Conservation (phyloP, 2,113 vertebrate species). For the Lycocorax pyrrhopterus region DNA sequence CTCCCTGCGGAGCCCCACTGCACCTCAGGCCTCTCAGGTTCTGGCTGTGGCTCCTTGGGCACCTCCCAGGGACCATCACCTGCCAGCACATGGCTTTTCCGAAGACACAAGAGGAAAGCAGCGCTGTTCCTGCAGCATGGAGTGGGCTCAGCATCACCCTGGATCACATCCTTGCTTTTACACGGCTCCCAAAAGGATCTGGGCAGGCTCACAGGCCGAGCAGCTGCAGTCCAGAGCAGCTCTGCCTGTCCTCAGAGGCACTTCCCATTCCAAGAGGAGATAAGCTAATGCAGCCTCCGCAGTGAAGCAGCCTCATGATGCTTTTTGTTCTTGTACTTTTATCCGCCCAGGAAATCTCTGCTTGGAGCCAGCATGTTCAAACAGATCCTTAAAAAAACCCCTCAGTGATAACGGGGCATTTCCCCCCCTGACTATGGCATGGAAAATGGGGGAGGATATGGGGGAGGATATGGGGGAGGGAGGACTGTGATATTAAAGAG, state of each 20-base stretch:
- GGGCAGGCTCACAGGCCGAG: background rate
- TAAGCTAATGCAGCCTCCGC: constrained; percentile 50
- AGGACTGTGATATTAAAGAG: constrained; percentile 23
- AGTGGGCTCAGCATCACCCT: background rate
- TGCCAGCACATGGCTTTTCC: background rate
- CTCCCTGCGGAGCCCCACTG: background rate
- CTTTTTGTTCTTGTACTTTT: constrained; percentile 62
- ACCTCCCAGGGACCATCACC: background rate
- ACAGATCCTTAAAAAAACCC: background rate
- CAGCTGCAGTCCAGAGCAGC: constrained; percentile 50
- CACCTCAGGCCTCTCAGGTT: background rate
- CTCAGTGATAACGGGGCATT: constrained; percentile 23
- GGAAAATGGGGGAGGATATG: constrained; percentile 28
- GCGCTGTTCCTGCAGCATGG: background rate
- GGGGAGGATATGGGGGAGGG: constrained; percentile 12
- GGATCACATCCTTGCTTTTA: background rate
- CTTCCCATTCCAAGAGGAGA: constrained; percentile 45
- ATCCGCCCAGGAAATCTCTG: constrained; percentile 63
- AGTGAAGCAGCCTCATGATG: constrained; percentile 34
- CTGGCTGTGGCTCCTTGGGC: background rate
- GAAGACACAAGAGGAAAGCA: background rate
- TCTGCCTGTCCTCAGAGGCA: constrained; percentile 50
- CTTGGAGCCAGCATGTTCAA: constrained; percentile 44
- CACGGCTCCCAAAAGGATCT: background rate
- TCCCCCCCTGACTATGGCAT: background rate